phyloP scores from a whole-genome alignment of 2,888 invertebrate genomes.

The Temnothorax rugatulus region DNA sequence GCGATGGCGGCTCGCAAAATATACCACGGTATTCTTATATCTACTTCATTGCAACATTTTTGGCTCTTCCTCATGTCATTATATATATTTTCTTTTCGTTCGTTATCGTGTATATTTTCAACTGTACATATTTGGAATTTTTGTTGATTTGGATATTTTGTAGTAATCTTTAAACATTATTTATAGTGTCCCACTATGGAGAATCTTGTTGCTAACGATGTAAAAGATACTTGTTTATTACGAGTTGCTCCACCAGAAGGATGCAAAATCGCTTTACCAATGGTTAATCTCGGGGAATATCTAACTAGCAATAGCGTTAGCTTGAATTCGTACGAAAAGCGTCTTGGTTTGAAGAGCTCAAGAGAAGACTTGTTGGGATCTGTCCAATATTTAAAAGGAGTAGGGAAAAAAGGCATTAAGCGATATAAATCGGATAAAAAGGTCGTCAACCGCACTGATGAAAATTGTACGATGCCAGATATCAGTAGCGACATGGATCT shows the following conservation, averaged over 20 bases:
- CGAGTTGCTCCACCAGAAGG: conserved; percentile 88
- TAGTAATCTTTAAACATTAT: conserved; percentile 54
- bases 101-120: neutral
- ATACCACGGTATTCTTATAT: conserved; percentile 88
- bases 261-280: conserved; percentile 90
- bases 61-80: neutral
- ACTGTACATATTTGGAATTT: neutral
- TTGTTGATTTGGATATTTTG: neutral
- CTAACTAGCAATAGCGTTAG: conserved; percentile 93
- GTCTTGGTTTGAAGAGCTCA: conserved; percentile 88
- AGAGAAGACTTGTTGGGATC: conserved; percentile 86
- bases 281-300: conserved; percentile 92
- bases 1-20: conserved; percentile 91
- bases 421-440: conserved; percentile 85
- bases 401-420: conserved; percentile 85
- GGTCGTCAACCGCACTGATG: conserved; percentile 71
- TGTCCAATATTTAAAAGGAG: conserved; percentile 83
- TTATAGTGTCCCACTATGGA: conserved; percentile 76
- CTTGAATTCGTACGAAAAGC: conserved; percentile 92
- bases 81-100: neutral
- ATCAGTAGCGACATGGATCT: conserved; percentile 88
- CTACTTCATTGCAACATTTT: neutral
- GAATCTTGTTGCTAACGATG: conserved; percentile 71
- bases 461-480: conserved; percentile 81
- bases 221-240: conserved; percentile 78